Conservation (phyloP, 2,113 vertebrate species). For the Cheilinus undulatus region DNA sequence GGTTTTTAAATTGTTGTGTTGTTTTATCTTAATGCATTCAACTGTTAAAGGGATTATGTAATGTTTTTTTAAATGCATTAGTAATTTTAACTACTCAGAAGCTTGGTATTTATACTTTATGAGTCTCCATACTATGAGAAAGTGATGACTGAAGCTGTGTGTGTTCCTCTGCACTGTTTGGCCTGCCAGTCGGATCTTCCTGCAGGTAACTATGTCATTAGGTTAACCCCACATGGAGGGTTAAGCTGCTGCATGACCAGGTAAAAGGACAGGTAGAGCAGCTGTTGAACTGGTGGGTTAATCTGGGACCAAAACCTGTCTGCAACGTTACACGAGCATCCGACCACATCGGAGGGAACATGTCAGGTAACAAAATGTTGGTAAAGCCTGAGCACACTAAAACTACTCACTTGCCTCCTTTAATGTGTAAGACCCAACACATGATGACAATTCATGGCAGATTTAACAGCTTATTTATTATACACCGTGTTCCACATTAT, state of each 20-base stretch:
- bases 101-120: background rate
- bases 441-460: no score
- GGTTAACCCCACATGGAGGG: conserved; percentile 29
- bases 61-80: background rate
- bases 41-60: background rate
- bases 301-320: conserved; percentile 37
- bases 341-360: no score
- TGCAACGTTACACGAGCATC: background rate
- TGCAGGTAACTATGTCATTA: conserved; percentile 21
- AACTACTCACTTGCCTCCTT: no score
- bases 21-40: background rate
- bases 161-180: background rate
- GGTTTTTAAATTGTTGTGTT: background rate
- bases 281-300: conserved; percentile 33
- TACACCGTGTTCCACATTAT: no score
- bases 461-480: no score
- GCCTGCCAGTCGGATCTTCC: background rate
- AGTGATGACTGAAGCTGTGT: background rate
- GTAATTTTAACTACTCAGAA: background rate
- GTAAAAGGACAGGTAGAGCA: conserved; percentile 19
- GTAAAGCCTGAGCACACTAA: no score
- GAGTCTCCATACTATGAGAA: no score
- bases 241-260: conserved; percentile 36
- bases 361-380: no score
- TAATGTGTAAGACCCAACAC: no score